These are phyloP conservation scores for Acleris cristana DNA, from an alignment of 2,888 invertebrate species.

Conservation along the genomic window DNA sequence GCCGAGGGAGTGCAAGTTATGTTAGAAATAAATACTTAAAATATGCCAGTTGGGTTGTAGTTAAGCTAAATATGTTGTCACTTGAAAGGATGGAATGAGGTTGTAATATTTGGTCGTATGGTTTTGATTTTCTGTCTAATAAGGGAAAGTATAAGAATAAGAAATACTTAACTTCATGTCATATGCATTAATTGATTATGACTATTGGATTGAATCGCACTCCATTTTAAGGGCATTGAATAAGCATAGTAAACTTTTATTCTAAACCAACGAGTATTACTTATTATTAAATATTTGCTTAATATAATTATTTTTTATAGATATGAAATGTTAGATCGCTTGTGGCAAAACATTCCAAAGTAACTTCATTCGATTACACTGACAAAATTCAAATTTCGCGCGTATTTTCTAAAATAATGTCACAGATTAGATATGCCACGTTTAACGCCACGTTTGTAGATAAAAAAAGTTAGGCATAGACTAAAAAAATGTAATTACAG, in stretches of 20 bases:
- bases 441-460: no score
- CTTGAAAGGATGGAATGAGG: constrained; percentile 5
- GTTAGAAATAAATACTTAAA: constrained; percentile 24
- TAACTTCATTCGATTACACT: not conserved
- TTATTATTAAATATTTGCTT: constrained; percentile 19
- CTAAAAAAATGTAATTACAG: no score
- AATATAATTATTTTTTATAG: not conserved
- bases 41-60: constrained; percentile 3
- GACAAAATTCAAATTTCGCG: constrained; percentile 1
- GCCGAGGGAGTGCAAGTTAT: constrained; percentile 55
- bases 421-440: not conserved
- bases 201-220: not conserved
- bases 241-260: constrained; percentile 15
- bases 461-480: no score
- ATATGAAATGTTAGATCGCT: not conserved
- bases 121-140: not conserved
- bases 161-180: not conserved
- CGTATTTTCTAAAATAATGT: not conserved
- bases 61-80: constrained; percentile 7
- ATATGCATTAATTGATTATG: no score
- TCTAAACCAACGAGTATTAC: constrained; percentile 34
- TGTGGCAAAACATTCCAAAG: not conserved
- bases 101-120: constrained; percentile 16
- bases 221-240: constrained; percentile 9
- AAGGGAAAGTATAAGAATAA: not conserved